Conservation (phyloP, 2,888 invertebrate genomes). For the Oscheius sp. region DNA sequence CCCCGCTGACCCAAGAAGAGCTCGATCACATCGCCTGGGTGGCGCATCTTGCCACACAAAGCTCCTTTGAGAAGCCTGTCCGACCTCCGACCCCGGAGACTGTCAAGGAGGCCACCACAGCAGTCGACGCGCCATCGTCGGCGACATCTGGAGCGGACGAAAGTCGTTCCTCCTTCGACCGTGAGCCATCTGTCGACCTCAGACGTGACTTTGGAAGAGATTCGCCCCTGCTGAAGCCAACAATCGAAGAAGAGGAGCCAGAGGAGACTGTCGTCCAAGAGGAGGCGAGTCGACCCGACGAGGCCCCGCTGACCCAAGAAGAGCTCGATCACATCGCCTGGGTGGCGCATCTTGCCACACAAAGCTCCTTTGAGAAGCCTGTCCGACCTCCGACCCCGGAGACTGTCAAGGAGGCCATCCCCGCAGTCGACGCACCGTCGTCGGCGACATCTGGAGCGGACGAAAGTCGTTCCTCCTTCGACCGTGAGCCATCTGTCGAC, state of each 20-base stretch:
- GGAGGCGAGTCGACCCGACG: too few relatives aligned
- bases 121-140: neutral
- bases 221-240: neutral
- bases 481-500: conserved; percentile 27
- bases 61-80: neutral
- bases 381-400: neutral
- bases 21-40: conserved; percentile 52
- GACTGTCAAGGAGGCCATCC: neutral
- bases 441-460: conserved; percentile 38
- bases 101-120: neutral
- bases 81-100: neutral
- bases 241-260: conserved; percentile 2
- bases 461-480: conserved; percentile 3
- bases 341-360: conserved; percentile 46
- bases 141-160: conserved; percentile 42
- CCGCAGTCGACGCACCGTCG: conserved; percentile 11
- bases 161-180: neutral
- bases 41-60: neutral
- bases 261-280: conserved; percentile 39
- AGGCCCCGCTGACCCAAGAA: conserved; percentile 35
- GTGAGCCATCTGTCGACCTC: neutral
- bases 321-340: conserved; percentile 55
- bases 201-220: conserved; percentile 8
- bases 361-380: conserved; percentile 44
- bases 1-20: conserved; percentile 42